phyloP scores from a whole-genome alignment of 2,888 invertebrate genomes.

The Megalurothrips usitatus region DNA sequence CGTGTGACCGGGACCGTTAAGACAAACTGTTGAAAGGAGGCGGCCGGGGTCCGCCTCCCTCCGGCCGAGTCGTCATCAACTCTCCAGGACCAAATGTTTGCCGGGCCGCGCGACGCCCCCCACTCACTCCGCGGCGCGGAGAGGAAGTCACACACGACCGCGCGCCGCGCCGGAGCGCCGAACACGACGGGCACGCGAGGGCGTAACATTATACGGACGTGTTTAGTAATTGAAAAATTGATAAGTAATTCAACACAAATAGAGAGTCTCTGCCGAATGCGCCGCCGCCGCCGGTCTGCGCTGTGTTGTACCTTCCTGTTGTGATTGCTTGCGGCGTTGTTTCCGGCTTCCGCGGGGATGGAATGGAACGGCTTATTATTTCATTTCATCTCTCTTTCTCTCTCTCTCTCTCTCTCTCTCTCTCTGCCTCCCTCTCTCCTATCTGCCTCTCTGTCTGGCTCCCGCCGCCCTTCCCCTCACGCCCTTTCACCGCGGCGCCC shows the following conservation, averaged over 20 bases:
- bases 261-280: background rate
- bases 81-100: too few relatives aligned
- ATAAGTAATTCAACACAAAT: background rate
- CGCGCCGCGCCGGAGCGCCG: too few relatives aligned
- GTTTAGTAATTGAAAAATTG: background rate
- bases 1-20: too few relatives aligned
- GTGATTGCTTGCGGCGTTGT: conserved; percentile 8
- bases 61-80: too few relatives aligned
- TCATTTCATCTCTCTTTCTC: background rate
- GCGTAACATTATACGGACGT: background rate
- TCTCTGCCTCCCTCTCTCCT: background rate
- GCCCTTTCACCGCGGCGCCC: background rate
- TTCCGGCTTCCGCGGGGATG: background rate
- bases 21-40: too few relatives aligned
- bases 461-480: background rate
- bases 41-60: too few relatives aligned
- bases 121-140: too few relatives aligned
- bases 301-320: background rate
- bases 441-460: background rate
- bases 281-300: background rate
- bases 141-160: too few relatives aligned
- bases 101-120: too few relatives aligned
- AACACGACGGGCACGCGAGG: too few relatives aligned
- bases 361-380: conserved; percentile 19
- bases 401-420: background rate